Base-by-base conservation (phyloP, 1,140 invertebrate species). In the Teleopsis dalmanni region DNA sequence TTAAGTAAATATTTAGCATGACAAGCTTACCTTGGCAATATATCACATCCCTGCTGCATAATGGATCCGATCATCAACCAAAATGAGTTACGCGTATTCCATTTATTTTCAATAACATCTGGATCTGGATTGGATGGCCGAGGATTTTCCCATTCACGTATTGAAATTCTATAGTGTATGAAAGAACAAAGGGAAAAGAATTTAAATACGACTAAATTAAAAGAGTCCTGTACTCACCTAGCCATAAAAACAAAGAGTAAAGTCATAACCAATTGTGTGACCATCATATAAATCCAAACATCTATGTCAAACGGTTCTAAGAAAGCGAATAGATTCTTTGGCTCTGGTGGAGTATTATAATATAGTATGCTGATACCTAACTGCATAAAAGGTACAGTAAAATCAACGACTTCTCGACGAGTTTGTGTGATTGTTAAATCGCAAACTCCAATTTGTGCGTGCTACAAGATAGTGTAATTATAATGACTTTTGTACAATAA, bases 201-300 rank as follows among this genome's bases (percentile, higher is more conserved):
- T 13, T 29, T 13, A 8, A 29, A 29, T 7, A 29, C 27, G 27
- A 29, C 26, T 18, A 3, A n/a, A 7, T n/a, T 16, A 1, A 23
- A 10, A 11, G 45, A 10, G 5, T n/a, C 16, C 21, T 8, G 26
- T 42, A 40, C 56, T 73, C 78, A 90, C 89, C 91, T 86, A 48
- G 91, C 92, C 27, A 95, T 73, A 51, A 96, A 84, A 61, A 93
- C 95, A 25, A 95, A 81, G 7, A 94, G 77, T 34, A 93, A 80
- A 0, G 91, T 95, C 13, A 96, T 92, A 3, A 90, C 85, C 25
- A 96, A 74, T 71, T 95, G 95, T n/a, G 92, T 91, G 8, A 89
- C 87, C 0, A 87, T 84, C 85, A 95, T 93, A 72, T 91, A 94
- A 54, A 95, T 88, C 94, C 93, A 97, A 19, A 97, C 94, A 55